Conservation (phyloP, 2,797 vertebrate genomes). For the Eulemur albifrons region DNA sequence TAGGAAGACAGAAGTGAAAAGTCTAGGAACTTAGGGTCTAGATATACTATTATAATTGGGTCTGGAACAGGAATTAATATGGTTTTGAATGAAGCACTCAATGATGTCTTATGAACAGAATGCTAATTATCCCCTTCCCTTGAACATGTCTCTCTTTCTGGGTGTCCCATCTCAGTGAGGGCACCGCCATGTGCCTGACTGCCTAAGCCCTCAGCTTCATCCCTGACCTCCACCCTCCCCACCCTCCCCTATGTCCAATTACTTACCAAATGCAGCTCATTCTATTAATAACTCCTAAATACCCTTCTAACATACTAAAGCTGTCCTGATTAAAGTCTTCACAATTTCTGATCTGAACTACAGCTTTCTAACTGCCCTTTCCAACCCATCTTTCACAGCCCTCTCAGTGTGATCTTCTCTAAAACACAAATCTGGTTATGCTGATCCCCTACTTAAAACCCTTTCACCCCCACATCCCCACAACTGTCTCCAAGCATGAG, state of each 20-base stretch:
- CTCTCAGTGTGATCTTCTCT: neutral
- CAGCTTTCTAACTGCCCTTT: neutral
- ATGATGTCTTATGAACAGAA: neutral
- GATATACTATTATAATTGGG: neutral
- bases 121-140: neutral
- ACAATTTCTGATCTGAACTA: neutral
- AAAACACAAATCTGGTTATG: neutral
- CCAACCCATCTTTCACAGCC: neutral
- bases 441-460: neutral
- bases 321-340: neutral
- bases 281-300: neutral
- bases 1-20: neutral
- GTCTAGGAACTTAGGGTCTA: neutral
- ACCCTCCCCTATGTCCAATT: neutral
- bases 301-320: neutral
- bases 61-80: neutral
- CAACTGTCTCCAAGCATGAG: neutral
- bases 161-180: neutral
- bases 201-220: neutral
- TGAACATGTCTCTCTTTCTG: neutral
- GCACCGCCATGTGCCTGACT: neutral
- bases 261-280: neutral
- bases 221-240: neutral
- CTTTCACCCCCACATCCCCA: neutral
- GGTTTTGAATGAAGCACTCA: neutral